Evolutionary conservation across 2,888 invertebrate genomes (phyloP).

Genomic region (Teleogryllus oceanicus): DNA sequence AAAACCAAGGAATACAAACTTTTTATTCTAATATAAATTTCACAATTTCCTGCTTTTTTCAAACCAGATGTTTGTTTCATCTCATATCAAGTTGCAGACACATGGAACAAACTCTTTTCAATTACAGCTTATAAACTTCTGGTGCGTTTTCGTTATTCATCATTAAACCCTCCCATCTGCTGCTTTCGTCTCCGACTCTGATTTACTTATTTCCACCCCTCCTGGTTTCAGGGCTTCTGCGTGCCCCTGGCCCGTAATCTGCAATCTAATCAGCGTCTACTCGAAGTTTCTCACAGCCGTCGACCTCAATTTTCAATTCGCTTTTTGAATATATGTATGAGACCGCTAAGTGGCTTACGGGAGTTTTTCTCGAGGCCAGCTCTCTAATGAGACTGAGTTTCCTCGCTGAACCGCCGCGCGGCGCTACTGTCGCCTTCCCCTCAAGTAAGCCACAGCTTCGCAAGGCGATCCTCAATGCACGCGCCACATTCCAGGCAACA

Average conservation of each 20-base stretch:
- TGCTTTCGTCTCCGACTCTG: not conserved
- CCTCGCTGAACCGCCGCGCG: no score
- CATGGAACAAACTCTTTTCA: not conserved
- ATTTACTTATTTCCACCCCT: not conserved
- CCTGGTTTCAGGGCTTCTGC: not conserved
- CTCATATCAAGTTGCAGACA: no score
- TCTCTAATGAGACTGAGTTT: not conserved
- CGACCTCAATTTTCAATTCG: constrained; percentile 18
- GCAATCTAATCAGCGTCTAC: constrained; percentile 1
- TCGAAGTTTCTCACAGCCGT: not conserved
- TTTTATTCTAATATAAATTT: no score
- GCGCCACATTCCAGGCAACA: no score
- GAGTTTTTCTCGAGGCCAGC: not conserved
- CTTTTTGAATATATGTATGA: constrained; percentile 18
- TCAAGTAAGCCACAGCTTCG: no score
- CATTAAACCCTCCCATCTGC: not conserved
- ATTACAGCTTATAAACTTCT: constrained; percentile 9
- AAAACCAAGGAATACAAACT: no score
- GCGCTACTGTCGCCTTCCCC: no score
- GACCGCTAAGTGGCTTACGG: not conserved
- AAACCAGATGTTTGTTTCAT: no score
- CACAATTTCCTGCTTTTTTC: no score
- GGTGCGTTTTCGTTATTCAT: not conserved
- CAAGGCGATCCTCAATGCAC: no score
- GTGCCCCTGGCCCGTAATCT: not conserved